These are phyloP conservation scores for Sarcoramphus papa DNA, from an alignment of 2,797 vertebrate genomes.

Conservation along the genomic window DNA sequence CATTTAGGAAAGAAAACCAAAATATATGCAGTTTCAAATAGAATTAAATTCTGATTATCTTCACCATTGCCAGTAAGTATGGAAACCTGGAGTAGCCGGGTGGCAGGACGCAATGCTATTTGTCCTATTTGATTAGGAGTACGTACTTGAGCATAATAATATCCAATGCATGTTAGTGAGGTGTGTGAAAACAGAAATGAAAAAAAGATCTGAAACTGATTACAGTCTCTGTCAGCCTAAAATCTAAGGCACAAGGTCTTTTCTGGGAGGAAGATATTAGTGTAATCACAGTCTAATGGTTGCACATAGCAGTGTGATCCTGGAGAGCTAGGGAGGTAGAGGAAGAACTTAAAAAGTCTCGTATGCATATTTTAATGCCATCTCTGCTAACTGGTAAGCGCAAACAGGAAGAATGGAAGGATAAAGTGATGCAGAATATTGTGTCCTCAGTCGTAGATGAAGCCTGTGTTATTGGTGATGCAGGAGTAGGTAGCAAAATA, in stretches of 20 bases:
- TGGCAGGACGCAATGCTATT: accelerated
- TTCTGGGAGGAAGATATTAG: not conserved
- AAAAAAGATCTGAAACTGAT: not conserved
- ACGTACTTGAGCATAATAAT: not conserved
- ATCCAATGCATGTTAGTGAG: not conserved
- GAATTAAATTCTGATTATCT: not conserved
- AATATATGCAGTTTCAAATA: not conserved
- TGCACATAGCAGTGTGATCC: not conserved
- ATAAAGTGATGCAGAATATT: not conserved
- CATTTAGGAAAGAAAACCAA: not conserved
- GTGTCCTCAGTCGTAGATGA: not conserved
- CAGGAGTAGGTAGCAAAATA: not conserved
- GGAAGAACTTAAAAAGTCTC: not conserved
- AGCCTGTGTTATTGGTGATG: not conserved
- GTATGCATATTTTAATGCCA: not conserved
- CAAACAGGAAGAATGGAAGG: not conserved
- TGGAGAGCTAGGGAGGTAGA: not conserved
- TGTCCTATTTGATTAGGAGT: not conserved
- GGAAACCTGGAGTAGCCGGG: not conserved
- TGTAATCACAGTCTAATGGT: not conserved
- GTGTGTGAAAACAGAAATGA: not conserved
- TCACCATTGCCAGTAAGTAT: not conserved
- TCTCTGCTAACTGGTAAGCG: not conserved
- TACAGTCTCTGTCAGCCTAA: not conserved
- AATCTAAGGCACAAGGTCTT: not conserved